Conservation (phyloP, 2,113 vertebrate genomes). For the Cervus canadensis region DNA sequence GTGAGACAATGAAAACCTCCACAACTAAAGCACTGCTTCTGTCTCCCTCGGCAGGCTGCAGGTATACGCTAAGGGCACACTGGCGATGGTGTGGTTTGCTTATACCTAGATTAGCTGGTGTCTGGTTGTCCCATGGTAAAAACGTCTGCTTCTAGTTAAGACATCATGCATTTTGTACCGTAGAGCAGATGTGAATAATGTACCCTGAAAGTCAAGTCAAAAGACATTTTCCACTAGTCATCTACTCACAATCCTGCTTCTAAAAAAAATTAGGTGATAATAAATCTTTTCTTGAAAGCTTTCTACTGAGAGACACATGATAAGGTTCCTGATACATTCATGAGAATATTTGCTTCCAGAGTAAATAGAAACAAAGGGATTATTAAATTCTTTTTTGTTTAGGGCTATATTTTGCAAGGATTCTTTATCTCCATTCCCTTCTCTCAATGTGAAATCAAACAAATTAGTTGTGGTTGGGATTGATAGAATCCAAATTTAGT, state of each 20-base stretch:
- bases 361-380: background rate
- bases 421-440: background rate
- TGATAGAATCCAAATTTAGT: background rate
- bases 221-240: background rate
- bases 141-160: background rate
- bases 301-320: background rate
- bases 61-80: background rate
- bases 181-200: background rate
- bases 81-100: background rate
- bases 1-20: background rate
- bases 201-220: background rate
- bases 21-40: background rate
- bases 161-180: background rate
- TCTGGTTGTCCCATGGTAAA: background rate
- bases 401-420: background rate
- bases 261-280: background rate
- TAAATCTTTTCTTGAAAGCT: background rate
- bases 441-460: background rate
- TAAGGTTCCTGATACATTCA: background rate
- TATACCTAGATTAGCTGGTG: background rate
- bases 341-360: background rate
- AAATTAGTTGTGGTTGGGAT: background rate
- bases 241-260: background rate
- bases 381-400: background rate
- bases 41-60: background rate